Percentiles rank a stretch among this genome's conserved stretches.
Evolutionary conservation across 2,797 vertebrate species (phyloP).

Genomic region (Catamblyrhynchus diadema): DNA sequence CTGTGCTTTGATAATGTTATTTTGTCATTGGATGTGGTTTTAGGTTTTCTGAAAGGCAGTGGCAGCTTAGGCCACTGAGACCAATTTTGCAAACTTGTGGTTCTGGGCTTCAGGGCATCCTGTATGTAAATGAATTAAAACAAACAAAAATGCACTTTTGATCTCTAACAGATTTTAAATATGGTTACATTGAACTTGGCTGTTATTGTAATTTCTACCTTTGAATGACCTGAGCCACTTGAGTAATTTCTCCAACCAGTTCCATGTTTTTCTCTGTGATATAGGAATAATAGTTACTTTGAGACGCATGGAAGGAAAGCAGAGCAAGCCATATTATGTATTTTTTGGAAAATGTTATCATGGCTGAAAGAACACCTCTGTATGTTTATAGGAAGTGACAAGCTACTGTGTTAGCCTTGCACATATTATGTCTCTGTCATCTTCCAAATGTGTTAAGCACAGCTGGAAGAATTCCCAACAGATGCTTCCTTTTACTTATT

Average conservation of each 20-base stretch:
- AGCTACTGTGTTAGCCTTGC: not conserved
- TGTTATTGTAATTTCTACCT: not conserved
- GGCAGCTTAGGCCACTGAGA: not conserved
- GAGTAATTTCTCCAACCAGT: not conserved
- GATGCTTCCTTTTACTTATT: slow-evolving; percentile 31
- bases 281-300: not conserved
- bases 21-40: not conserved
- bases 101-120: not conserved
- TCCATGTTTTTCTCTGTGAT: not conserved
- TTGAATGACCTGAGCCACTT: not conserved
- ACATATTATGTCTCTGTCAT: not conserved
- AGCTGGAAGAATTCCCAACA: slow-evolving; percentile 26
- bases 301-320: not conserved
- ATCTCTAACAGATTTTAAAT: not conserved
- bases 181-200: not conserved
- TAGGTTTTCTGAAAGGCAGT: not conserved
- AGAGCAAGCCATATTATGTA: not conserved
- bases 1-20: not conserved
- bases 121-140: not conserved
- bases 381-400: slow-evolving; percentile 5
- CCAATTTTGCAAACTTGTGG: not conserved
- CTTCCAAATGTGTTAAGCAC: slow-evolving; percentile 35
- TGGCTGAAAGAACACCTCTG: not conserved
- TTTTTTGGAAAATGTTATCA: not conserved
- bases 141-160: not conserved